Evolutionary conservation across 2,113 vertebrate genomes (phyloP).

Genomic region (Platycercus adscitus): DNA sequence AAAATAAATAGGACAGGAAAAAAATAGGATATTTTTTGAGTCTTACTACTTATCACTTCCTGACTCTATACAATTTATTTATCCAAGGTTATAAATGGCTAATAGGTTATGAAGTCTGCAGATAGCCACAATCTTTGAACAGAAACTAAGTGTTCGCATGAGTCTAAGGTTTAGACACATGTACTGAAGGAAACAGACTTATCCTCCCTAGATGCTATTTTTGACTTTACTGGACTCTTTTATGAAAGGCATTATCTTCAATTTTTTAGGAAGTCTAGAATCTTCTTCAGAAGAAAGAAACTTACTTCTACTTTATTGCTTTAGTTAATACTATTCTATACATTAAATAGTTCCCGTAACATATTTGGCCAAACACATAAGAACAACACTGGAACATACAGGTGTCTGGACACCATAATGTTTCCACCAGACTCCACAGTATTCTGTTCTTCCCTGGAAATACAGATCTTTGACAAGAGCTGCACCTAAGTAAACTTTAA

Average conservation of each 20-base stretch:
- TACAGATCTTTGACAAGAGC: neutral
- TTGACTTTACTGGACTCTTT: neutral
- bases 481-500: neutral
- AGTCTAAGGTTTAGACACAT: neutral
- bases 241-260: neutral
- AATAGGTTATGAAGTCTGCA: neutral
- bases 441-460: neutral
- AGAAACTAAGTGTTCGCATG: neutral
- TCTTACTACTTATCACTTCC: neutral
- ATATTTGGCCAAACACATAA: neutral
- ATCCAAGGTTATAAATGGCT: neutral
- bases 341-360: neutral
- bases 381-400: neutral
- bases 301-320: neutral
- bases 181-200: neutral
- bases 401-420: neutral
- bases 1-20: neutral
- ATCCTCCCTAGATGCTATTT: neutral
- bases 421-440: neutral
- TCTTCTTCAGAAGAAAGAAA: neutral
- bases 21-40: neutral
- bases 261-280: neutral
- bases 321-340: neutral
- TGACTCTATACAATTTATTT: conserved; percentile 14
- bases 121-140: neutral